These are phyloP conservation scores for Spinibarbus caldwelli DNA, from an alignment of 2,797 vertebrate species.

Conservation along the genomic window DNA sequence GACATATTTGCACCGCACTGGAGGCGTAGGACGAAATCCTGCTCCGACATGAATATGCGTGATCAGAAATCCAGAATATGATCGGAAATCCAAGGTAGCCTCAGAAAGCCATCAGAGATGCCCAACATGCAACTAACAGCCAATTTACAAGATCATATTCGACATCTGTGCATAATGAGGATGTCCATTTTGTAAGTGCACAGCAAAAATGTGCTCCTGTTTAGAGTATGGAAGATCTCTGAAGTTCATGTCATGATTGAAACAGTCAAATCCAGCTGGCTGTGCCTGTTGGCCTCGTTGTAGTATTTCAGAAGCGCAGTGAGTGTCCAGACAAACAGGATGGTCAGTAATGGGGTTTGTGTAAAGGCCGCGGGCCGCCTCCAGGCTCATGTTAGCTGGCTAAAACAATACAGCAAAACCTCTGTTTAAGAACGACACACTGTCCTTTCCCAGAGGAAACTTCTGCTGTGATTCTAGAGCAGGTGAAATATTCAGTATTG, in stretches of 20 bases:
- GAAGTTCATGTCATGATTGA: conserved; percentile 9
- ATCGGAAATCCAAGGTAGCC: neutral
- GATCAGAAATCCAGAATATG: neutral
- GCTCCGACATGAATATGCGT: conserved; percentile 7
- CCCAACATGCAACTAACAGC: neutral
- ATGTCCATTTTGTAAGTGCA: neutral
- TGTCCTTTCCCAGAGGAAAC: conserved; percentile 10
- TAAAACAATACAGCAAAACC: conserved; percentile 16
- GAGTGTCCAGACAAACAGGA: conserved; percentile 20
- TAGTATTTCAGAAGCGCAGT: conserved; percentile 17
- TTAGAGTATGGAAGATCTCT: conserved; percentile 32
- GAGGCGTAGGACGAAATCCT: neutral
- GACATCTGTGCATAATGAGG: conserved; percentile 1
- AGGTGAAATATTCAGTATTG: conserved; percentile 40
- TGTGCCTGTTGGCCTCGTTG: neutral
- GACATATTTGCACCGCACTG: neutral
- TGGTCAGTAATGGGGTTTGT: conserved; percentile 23
- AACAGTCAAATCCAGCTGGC: conserved; percentile 16
- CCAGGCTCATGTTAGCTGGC: conserved; percentile 37
- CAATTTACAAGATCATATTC: neutral
- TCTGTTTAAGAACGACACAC: conserved; percentile 21
- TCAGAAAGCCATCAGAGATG: conserved; percentile 4
- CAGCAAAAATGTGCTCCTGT: neutral
- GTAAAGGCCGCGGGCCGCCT: conserved; percentile 19
- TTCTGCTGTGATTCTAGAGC: conserved; percentile 7